Evolutionary conservation across 2,888 invertebrate genomes (phyloP).

Genomic region (Corythucha ciliata): DNA sequence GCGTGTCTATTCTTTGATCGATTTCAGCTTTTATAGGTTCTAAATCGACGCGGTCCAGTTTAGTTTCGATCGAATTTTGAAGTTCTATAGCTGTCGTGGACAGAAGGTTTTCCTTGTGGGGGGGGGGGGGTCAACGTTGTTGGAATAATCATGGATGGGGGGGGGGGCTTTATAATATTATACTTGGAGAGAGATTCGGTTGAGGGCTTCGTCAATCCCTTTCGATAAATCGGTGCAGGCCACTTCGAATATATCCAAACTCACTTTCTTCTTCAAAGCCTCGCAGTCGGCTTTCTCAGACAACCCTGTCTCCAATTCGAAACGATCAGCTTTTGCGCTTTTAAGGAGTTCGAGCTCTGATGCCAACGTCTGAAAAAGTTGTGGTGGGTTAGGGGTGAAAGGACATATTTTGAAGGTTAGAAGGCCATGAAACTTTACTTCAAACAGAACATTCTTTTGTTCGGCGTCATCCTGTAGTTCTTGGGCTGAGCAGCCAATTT

Average conservation of each 20-base stretch:
- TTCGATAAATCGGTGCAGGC: slow-evolving; percentile 44
- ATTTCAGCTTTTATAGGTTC: slow-evolving; percentile 56
- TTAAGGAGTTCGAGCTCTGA: slow-evolving; percentile 18
- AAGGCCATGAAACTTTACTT: too few relatives aligned
- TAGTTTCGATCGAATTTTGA: slow-evolving; percentile 55
- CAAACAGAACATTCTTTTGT: slow-evolving; percentile 12
- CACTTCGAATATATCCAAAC: slow-evolving; percentile 25
- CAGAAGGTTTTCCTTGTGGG: too few relatives aligned
- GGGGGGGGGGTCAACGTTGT: background rate
- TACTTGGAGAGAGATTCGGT: slow-evolving; percentile 53
- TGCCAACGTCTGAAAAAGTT: too few relatives aligned
- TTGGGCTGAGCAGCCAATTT: slow-evolving; percentile 19
- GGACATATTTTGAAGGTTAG: too few relatives aligned
- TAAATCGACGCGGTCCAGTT: slow-evolving; percentile 56
- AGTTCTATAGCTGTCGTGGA: slow-evolving; percentile 48
- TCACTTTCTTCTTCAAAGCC: slow-evolving; percentile 28
- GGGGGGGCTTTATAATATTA: too few relatives aligned
- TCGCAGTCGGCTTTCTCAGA: slow-evolving; percentile 29
- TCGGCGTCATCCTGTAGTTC: slow-evolving; percentile 18
- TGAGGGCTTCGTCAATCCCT: slow-evolving; percentile 54
- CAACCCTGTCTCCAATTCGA: slow-evolving; percentile 26
- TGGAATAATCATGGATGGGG: too few relatives aligned
- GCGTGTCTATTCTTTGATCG: slow-evolving; percentile 49
- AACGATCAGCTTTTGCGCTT: slow-evolving; percentile 14
- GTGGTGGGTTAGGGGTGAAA: too few relatives aligned